Base-by-base conservation (phyloP, 1,140 invertebrate species). In the Magallana ariakensis region DNA sequence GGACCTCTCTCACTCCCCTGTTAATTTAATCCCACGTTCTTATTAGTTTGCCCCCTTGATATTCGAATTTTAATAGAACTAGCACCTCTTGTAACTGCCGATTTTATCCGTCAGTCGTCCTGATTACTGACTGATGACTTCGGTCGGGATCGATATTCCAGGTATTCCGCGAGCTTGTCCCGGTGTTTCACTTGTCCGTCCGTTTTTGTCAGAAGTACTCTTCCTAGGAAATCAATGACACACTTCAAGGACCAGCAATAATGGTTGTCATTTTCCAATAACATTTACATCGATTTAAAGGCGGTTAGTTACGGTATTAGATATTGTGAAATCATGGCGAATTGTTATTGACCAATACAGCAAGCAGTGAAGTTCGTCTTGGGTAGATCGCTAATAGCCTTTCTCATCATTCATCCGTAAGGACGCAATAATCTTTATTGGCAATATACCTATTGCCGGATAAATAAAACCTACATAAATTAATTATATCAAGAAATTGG, bases 241-340 rank as follows among this genome's bases (percentile, higher is more conserved):
- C 22, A 75, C 19, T 75, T 75, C 22, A 75, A 19, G 33, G 66
- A 75, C 22, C 22, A 16, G 58, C 66, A 75, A 75, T 75, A 75
- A 75, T 75, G 66, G 10, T 26, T 75, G 22, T 75, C 66, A 75
- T 75, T 75, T 75, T 75, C 66, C 66, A 75, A 75, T 75, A 19
- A 75, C 66, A 46, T 75, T 75, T 75, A 26, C 66, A 75, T 75
- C 66, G 22, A 75, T 75, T 75, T 75, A 75, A 75, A 13, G 22
- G 33, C 66, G 13, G 66, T 75, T 75, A 26, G 66, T 75, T 33
- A 19, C 22, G 66, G 66, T 75, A 33, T 75, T 26, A 75, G 66
- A 75, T 75, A 75, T 75, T 75, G 22, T 6, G 22, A 75, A 75
- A 75, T 75, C 22, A 75, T 75, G 66, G 33, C 33, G 66, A 75